These are phyloP conservation scores for Rhegmatorhina hoffmannsi DNA, from an alignment of 2,113 vertebrate species.

Conservation along the genomic window DNA sequence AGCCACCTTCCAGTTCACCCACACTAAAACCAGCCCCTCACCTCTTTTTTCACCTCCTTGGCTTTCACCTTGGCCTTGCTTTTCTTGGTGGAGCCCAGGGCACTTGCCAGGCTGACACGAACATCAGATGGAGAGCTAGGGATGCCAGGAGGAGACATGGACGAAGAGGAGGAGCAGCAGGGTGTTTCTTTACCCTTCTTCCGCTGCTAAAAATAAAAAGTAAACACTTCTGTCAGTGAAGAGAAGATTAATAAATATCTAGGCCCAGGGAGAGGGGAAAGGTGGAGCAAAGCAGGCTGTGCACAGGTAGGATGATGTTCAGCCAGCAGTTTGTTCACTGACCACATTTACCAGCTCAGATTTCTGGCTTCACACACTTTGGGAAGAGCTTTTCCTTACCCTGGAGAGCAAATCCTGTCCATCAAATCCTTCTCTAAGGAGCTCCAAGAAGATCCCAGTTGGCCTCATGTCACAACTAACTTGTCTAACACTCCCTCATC, in stretches of 20 bases:
- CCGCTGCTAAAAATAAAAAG: constrained; percentile 76
- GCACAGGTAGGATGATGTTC: background rate
- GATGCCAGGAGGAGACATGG: constrained; percentile 76
- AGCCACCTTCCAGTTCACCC: background rate
- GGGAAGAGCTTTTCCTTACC: background rate
- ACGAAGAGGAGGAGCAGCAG: constrained; percentile 63
- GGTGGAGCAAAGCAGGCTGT: background rate
- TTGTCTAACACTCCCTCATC: background rate
- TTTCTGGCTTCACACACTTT: background rate
- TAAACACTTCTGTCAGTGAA: background rate
- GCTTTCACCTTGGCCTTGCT: constrained; percentile 85
- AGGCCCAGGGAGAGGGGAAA: background rate
- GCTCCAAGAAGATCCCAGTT: background rate
- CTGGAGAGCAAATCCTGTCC: background rate
- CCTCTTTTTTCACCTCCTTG: constrained; percentile 88
- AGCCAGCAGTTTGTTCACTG: background rate
- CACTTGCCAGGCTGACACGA: constrained; percentile 62
- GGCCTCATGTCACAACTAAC: background rate
- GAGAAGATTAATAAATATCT: background rate
- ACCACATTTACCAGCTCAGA: background rate
- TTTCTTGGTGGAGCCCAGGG: constrained; percentile 81
- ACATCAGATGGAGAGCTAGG: constrained; percentile 79
- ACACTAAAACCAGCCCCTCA: constrained; percentile 32
- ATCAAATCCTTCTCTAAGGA: background rate
- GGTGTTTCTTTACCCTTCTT: constrained; percentile 88